Percentiles rank a stretch among this genome's conserved stretches.
phyloP scores from a whole-genome alignment of 2,888 invertebrate genomes.

The Eupeodes luniger region DNA sequence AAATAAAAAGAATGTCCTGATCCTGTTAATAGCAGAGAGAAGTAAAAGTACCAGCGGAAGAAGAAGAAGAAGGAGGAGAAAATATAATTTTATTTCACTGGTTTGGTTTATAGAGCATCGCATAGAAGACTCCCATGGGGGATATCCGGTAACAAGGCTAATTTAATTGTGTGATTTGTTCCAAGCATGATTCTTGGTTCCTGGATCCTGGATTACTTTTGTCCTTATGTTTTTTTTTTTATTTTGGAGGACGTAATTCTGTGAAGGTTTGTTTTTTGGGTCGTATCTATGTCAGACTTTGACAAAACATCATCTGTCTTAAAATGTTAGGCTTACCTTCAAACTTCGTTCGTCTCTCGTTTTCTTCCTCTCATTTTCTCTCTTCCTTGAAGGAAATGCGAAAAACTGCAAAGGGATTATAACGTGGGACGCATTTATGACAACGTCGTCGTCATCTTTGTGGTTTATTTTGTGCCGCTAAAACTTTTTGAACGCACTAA shows the following conservation, averaged over 20 bases:
- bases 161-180: constrained; percentile 74
- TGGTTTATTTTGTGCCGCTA: background rate
- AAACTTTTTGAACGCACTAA: constrained; percentile 48
- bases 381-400: background rate
- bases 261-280: constrained; percentile 26
- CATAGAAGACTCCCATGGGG: constrained; percentile 58
- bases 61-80: background rate
- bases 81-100: constrained; percentile 11
- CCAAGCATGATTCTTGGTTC: constrained; percentile 35
- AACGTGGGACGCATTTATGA: constrained; percentile 10
- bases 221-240: constrained; percentile 15
- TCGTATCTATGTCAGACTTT: constrained; percentile 68
- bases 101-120: background rate
- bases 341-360: background rate
- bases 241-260: background rate
- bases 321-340: constrained; percentile 21
- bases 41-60: background rate
- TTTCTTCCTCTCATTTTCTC: background rate
- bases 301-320: constrained; percentile 55
- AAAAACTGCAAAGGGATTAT: constrained; percentile 30
- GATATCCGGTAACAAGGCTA: constrained; percentile 70
- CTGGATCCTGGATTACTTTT: constrained; percentile 30
- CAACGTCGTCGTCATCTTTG: background rate
- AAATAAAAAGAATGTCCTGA: background rate
- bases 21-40: constrained; percentile 58